Base-by-base conservation (phyloP, 2,113 vertebrate genomes). In the Sialia sialis region DNA sequence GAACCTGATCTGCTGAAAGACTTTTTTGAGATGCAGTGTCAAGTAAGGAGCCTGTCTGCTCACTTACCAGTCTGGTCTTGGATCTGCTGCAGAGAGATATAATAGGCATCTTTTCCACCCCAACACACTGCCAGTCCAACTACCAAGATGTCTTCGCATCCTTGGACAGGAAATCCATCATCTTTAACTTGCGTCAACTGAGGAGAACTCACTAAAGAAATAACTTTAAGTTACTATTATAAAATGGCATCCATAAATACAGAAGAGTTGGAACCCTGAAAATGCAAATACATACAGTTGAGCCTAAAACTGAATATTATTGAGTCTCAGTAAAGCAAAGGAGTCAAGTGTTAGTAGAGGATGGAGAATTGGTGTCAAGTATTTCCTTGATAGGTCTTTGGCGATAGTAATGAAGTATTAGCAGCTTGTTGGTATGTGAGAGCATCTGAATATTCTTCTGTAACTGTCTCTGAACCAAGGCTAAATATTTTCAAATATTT, bases 31-130 rank as follows among this genome's bases (percentile, higher is more conserved):
- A 59, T 38, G 19, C 46, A 46, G 49, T 6, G 11, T 73, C 46
- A 59, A 11, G 3, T 30, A 88, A 70, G 74, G 14, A 72, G 54
- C 34, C 51, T 63, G 39, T 16, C 63, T 8, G 14, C 49, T 88
- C 87, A 79, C 95, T 95, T 98, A 99, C 99, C 99, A 94, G 96
- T 96, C 96, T 98, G 97, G 44, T 97, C 93, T 90, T 98, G 98
- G 64, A 98, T 94, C 58, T 98, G 95, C 97, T 99, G 98, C 90
- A 99, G 89, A 74, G 99, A 99, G 81, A 99, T 51, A 69, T 99
- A 99, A 95, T 99, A 99, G 34, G 99, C 98, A 96, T 99, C 99
- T 96, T 97, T 99, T 93, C 98, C 98, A 96, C 98, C 99, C 99
- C 99, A 99, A 92, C 99, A 99, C 29, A 99, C 97, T 54, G 99